Evolutionary conservation across 64 coral and sea anemone species (phyloP).

Genomic region (Astreopora myriophthalma): DNA sequence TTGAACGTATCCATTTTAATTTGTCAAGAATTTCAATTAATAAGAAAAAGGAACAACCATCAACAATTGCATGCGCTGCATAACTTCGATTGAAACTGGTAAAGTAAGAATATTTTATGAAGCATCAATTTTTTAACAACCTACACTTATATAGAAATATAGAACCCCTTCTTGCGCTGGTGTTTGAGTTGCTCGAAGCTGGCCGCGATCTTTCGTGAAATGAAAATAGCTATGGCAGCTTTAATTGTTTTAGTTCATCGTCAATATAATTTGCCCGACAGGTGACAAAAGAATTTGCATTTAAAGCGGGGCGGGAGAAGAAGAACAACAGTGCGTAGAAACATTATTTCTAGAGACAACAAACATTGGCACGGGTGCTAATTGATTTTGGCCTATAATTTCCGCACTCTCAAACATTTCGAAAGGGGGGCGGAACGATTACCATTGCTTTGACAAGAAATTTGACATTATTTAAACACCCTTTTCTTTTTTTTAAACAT

Average conservation of each 20-base stretch:
- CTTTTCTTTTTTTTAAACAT: too few relatives aligned
- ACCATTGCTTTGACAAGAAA: neutral
- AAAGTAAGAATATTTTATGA: neutral
- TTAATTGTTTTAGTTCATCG: conserved; percentile 6
- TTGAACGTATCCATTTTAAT: neutral
- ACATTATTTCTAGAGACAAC: neutral
- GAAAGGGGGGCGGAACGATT: neutral
- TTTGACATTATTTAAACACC: too few relatives aligned
- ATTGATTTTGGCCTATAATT: conserved; percentile 14
- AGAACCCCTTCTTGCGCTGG: too few relatives aligned
- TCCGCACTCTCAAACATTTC: neutral
- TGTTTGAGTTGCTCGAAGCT: neutral
- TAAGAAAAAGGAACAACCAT: neutral
- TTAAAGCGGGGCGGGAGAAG: neutral
- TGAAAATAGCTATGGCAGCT: conserved; percentile 12
- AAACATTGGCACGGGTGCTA: neutral
- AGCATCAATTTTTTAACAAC: too few relatives aligned
- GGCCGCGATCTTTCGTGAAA: neutral
- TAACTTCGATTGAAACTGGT: too few relatives aligned
- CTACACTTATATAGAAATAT: too few relatives aligned
- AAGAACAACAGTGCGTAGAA: neutral
- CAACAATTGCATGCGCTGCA: neutral
- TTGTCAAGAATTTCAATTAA: neutral
- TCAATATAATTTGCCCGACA: conserved; percentile 9
- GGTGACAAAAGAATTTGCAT: conserved; percentile 46